These are phyloP conservation scores for Cyanoliseus patagonus DNA, from an alignment of 2,113 vertebrate genomes.

Conservation along the genomic window DNA sequence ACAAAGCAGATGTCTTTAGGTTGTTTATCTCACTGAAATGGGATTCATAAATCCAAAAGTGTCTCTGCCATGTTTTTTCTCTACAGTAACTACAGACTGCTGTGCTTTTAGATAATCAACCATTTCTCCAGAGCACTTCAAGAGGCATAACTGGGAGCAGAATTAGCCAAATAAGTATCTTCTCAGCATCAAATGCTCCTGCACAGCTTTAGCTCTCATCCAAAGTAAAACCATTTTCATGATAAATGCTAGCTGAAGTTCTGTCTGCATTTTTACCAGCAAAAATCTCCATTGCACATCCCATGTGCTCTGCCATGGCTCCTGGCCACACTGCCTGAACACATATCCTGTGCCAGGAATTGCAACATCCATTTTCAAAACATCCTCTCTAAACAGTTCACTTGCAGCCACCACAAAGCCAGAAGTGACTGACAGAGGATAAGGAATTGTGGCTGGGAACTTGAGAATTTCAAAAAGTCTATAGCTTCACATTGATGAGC, in stretches of 20 bases:
- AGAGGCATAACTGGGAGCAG: neutral
- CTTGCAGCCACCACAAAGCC: neutral
- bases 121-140: neutral
- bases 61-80: neutral
- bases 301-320: neutral
- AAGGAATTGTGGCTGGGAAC: neutral
- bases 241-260: neutral
- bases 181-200: neutral
- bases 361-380: accelerated
- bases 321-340: neutral
- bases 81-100: neutral
- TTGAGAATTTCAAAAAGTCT: neutral
- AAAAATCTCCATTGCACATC: neutral
- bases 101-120: neutral
- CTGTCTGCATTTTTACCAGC: neutral
- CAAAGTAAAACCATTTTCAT: neutral
- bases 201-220: neutral
- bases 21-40: neutral
- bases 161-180: neutral
- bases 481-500: neutral
- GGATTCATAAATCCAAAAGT: neutral
- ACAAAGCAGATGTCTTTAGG: neutral
- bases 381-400: neutral
- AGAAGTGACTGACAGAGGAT: neutral
- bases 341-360: accelerated